Evolutionary conservation across 2,888 invertebrate species (phyloP).

Genomic region (Acleris laterana): DNA sequence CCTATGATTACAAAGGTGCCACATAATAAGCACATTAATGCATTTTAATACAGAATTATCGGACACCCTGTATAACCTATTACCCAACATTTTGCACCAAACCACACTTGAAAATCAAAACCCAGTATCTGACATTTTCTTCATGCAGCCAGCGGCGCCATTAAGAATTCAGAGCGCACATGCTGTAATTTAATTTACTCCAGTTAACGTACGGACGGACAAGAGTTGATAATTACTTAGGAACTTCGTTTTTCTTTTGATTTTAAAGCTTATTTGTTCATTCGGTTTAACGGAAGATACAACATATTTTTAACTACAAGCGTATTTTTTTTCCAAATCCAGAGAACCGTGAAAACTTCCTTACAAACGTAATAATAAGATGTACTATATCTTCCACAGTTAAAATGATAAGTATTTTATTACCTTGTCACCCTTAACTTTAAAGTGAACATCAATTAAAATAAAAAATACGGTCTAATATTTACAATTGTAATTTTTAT

Average conservation of each 20-base stretch:
- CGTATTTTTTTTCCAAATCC: too few relatives aligned
- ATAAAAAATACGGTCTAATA: too few relatives aligned
- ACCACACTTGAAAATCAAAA: conserved; percentile 20
- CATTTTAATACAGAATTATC: too few relatives aligned
- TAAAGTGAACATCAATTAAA: too few relatives aligned
- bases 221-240: conserved; percentile 36
- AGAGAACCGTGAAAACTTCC: too few relatives aligned
- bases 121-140: conserved; percentile 23
- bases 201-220: conserved; percentile 35
- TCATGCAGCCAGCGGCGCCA: conserved; percentile 21
- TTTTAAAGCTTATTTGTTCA: neutral
- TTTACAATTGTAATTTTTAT: too few relatives aligned
- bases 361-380: too few relatives aligned
- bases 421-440: too few relatives aligned
- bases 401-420: too few relatives aligned
- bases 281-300: neutral
- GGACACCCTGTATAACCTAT: neutral
- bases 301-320: neutral
- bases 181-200: conserved; percentile 30
- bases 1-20: too few relatives aligned
- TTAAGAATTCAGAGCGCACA: conserved; percentile 28
- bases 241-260: conserved; percentile 35
- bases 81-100: conserved; percentile 4
- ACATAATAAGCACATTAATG: too few relatives aligned
- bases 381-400: too few relatives aligned